Evolutionary conservation across 2,113 vertebrate species (phyloP), one percentile per base, ranked within the genome.

Genomic region (Microtus pennsylvanicus): DNA sequence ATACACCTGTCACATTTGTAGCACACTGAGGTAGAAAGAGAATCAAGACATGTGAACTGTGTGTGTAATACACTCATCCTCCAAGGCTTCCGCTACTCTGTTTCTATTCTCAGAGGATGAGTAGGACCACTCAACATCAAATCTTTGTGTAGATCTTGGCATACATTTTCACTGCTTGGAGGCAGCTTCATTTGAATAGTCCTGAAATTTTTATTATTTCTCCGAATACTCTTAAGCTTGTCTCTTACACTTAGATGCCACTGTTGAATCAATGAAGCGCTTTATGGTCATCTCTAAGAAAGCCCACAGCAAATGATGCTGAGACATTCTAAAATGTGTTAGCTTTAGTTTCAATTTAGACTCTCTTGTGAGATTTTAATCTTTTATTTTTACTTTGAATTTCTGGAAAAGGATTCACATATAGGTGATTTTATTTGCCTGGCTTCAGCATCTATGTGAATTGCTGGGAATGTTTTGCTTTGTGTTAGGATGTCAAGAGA

Each of bases 1-100:
- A 97, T 98, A 95, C 90, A 96, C 94, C 83, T 98, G 93, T 94
- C 96, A 98, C 93, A 93, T 97, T 96, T 93, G 90, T 87, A 96
- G 94, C 24, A 24, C 16, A 93, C 97, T 97, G 96, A 75, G 93
- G 69, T 94, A 78, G 47, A 90, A 75, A 92, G 47, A 38, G 2
- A 96, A 78, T 93, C 75, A 80, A 96, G 89, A 83, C 95, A 47
- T 91, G 95, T 52, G 72, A 90, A 75, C 5, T 45, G 52, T 69
- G 93, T 91, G n/a, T 67, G 16, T 65, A 69, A 42, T 33, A 3
- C 10, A 28, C 42, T 70, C n/a, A 61, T 8, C 21, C 16, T 90
- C 16, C 24, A 90, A 45, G 30, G 52, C 8, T 86, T 78, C 93
- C 83, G 87, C 26, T 52, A n/a, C 3, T 52, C 70, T 67, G 1